phyloP scores from a whole-genome alignment of 2,888 invertebrate species.

The Steinernema scapterisci region DNA sequence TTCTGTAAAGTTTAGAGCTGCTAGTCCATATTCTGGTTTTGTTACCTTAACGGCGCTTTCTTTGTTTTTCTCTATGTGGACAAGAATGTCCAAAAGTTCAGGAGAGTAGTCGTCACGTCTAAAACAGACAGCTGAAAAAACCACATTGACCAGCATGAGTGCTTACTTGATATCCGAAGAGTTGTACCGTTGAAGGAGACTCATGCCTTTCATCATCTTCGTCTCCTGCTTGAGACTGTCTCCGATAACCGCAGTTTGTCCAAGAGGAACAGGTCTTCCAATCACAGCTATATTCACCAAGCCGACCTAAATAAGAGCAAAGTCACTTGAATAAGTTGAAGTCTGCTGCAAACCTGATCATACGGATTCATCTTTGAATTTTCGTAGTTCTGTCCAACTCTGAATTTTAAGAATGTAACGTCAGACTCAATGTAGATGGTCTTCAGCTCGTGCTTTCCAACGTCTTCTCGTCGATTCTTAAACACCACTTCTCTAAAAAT shows the following conservation, averaged over 20 bases:
- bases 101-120: slow-evolving; percentile 2
- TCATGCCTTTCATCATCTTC: slow-evolving; percentile 19
- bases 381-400: slow-evolving; percentile 35
- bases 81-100: not conserved
- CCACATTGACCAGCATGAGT: too few relatives aligned
- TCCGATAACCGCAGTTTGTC: not conserved
- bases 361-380: slow-evolving; percentile 33
- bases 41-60: slow-evolving; percentile 19
- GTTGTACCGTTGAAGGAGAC: slow-evolving; percentile 6
- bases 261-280: slow-evolving; percentile 13
- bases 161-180: not conserved
- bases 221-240: slow-evolving; percentile 11
- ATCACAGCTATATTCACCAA: slow-evolving; percentile 38
- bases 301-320: slow-evolving; percentile 33
- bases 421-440: slow-evolving; percentile 41
- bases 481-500: slow-evolving; percentile 40
- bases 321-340: too few relatives aligned
- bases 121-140: too few relatives aligned
- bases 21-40: not conserved
- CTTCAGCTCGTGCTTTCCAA: slow-evolving; percentile 40
- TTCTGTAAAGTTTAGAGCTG: not conserved
- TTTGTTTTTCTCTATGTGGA: slow-evolving; percentile 11
- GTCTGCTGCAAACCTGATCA: slow-evolving; percentile 25
- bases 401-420: slow-evolving; percentile 35
- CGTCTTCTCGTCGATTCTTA: slow-evolving; percentile 33